Evolutionary conservation across 2,797 vertebrate species (phyloP), one percentile per base, ranked within the genome.

Genomic region (Darevskia nairensis): DNA sequence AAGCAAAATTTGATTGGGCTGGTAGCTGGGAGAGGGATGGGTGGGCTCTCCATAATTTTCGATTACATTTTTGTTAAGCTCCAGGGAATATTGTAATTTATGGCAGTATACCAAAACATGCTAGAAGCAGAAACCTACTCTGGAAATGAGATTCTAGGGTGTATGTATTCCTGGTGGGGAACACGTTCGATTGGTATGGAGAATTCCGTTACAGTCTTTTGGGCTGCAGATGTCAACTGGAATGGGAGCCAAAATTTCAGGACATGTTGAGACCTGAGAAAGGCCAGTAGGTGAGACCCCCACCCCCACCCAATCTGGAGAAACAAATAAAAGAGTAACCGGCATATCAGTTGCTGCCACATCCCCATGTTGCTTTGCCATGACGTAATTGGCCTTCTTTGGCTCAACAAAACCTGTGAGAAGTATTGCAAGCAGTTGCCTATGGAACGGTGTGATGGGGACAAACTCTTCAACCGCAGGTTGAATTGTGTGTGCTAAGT

Each of bases 31-130:
- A 74, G 2, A 1, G 32, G 3, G 6, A 3, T 69, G 19, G 0
- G 87, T 39, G 29, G 80, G 4, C 55, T 0, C 0, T 3, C 35
- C 79, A 15, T 75, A 82, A 74, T 35, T 82, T 50, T 78, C 82
- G 92, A 90, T 91, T 41, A 89, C 89, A 87, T 92, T 88, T 91
- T 93, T 94, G 35, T 93, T 91, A 86, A 87, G 41, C 27, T 59
- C 21, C 1, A 74, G 81, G 76, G 75, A 94, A 89, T 61, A 87
- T 84, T 75, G 83, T 82, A 55, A 89, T 6, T 85, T 76, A 44
- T 59, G 79, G 39, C 61, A 9, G 55, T 85, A n/a, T 9, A 59
- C 17, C 55, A 86, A 91, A 79, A 86, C 1, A 80, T 78, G 39
- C 50, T 29, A 82, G 69, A 75, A 87, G 75, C 19, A 76, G 1